Base-by-base conservation (phyloP, 2,113 vertebrate species). In the Dicerorhinus sumatrensis region DNA sequence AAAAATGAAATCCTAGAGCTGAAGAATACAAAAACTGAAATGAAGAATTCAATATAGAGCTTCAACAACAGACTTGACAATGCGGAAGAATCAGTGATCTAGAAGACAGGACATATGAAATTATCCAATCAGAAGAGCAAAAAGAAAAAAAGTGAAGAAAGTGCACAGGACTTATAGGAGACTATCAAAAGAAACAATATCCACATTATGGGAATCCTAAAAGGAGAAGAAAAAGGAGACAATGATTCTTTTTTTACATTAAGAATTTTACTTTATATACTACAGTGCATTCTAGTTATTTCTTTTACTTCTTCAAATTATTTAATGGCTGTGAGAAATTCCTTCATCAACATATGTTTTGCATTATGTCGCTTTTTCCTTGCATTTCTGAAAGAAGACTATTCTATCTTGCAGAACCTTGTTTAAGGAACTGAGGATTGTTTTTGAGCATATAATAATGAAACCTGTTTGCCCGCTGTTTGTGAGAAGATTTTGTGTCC, bases 361-460 rank as follows among this genome's bases (percentile, higher is more conserved):
- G 16, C 27, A 42, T 93, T 91, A 20, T 67, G 2, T 73, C 96
- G 72, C 46, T 36, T 96, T 96, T 94, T 86, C n/a, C 33, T 90
- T 88, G 31, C 70, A 27, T 97, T 94, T 95, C 72, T 98, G 67
- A 98, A 94, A 77, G 89, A 76, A 92, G 89, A 80, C 62, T 91
- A 87, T 98, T 75, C 97, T 97, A 29, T 96, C 48, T 98, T 98
- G 85, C 98, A 99, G 99, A 98, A 99, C 99, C 90, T 99, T 99
- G 94, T 99, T 99, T 98, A 99, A 99, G 0, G 99, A 99, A 98
- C 98, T 99, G 96, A 99, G 99, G 95, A 99, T 99, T 96, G 99
- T 99, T 90, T 98, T 99, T 95, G 99, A 99, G 97, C 99, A 99
- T 93, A 98, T 99, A 97, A 99, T 99, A 98, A 99, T 99, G 99